phyloP scores from a whole-genome alignment of 2,888 invertebrate species.

The Onthophagus sagittarius region DNA sequence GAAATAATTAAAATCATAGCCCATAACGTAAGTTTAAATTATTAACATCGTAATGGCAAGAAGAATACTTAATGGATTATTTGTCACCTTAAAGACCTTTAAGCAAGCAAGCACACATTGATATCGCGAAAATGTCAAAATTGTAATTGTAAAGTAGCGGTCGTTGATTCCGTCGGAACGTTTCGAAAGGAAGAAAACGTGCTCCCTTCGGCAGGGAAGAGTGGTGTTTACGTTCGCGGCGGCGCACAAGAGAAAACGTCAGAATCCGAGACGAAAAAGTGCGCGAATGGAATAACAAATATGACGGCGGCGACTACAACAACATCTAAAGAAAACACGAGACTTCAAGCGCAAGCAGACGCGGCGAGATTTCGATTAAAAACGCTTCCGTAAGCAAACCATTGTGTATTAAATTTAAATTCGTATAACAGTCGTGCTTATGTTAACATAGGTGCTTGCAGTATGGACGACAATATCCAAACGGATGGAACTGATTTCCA shows the following conservation, averaged over 20 bases:
- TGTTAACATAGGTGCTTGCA: too few species aligned
- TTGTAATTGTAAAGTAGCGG: conserved; percentile 12
- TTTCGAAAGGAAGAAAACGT: background rate
- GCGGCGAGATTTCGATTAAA: background rate
- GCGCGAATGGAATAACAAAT: background rate
- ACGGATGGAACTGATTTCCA: too few species aligned
- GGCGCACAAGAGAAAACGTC: background rate
- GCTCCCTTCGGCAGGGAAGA: background rate
- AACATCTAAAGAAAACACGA: background rate
- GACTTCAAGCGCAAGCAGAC: background rate
- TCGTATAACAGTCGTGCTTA: too few species aligned
- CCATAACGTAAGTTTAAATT: background rate
- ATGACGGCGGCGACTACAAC: background rate
- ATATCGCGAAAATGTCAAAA: conserved; percentile 11
- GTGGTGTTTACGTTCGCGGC: background rate
- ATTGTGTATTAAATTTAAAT: too few species aligned
- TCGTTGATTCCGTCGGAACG: background rate
- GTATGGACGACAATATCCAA: too few species aligned
- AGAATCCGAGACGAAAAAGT: background rate
- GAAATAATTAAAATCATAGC: too few species aligned
- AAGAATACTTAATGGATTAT: background rate
- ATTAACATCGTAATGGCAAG: background rate
- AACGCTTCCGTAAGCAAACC: background rate
- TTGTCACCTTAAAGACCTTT: background rate
- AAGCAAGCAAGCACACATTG: background rate